These are phyloP conservation scores for Morone chrysops DNA, from an alignment of 2,113 vertebrate genomes.

Conservation along the genomic window DNA sequence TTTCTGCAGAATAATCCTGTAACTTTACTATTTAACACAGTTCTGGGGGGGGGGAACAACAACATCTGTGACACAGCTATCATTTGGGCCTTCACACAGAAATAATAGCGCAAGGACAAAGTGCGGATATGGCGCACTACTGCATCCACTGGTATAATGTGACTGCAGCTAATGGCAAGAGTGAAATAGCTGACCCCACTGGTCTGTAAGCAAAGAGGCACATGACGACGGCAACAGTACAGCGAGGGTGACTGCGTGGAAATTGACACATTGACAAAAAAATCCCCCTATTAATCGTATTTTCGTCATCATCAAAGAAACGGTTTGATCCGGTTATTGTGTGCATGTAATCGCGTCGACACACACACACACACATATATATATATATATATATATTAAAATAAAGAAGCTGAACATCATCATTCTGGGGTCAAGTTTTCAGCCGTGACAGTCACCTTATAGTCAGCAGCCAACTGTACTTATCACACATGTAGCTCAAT, in stretches of 20 bases:
- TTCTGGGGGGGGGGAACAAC: too few species aligned
- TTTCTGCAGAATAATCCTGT: too few species aligned
- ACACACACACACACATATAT: too few species aligned
- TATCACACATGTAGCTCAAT: not conserved
- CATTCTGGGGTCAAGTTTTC: conserved; percentile 14
- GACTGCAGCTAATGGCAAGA: conserved; percentile 28
- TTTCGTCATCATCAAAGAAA: conserved; percentile 16
- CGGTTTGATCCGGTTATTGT: not conserved
- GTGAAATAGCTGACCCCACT: conserved; percentile 26
- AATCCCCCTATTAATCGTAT: not conserved
- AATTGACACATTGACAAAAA: conserved; percentile 1
- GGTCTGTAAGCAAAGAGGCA: not conserved
- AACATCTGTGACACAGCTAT: not conserved
- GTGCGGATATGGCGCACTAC: not conserved
- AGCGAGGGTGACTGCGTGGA: not conserved
- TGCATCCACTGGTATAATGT: not conserved
- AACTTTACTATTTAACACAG: too few species aligned
- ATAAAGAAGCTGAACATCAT: not conserved
- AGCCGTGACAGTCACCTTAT: not conserved
- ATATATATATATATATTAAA: not conserved
- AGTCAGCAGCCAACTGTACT: not conserved
- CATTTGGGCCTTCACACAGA: not conserved
- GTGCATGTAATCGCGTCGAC: not conserved
- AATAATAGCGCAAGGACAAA: not conserved
- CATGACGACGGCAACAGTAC: conserved; percentile 33